Conservation (phyloP, 2,113 vertebrate species). For the Euleptes europaea region DNA sequence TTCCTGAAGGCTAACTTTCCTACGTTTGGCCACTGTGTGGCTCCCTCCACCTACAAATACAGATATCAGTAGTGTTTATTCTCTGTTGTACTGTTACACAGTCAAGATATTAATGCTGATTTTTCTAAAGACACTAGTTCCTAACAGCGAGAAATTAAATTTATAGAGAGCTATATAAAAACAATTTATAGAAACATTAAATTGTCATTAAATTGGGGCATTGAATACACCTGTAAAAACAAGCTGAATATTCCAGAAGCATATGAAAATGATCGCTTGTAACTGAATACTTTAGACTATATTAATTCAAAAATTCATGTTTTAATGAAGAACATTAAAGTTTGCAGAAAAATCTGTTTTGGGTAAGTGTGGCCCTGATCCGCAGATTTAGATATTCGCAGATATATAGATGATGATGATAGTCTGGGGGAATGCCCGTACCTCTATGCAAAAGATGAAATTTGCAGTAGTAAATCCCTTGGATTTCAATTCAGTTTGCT, state of each 20-base stretch:
- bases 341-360: too few species aligned
- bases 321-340: background rate
- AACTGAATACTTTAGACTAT: background rate
- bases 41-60: constrained; percentile 4
- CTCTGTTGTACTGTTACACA: background rate
- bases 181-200: background rate
- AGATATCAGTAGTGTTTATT: background rate
- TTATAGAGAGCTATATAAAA: background rate
- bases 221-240: background rate
- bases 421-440: too few species aligned
- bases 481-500: background rate
- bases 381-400: too few species aligned
- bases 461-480: background rate
- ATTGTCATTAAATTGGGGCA: background rate
- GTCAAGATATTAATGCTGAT: background rate
- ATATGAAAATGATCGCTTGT: background rate
- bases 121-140: background rate
- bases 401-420: too few species aligned
- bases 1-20: background rate
- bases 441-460: too few species aligned
- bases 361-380: too few species aligned
- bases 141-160: background rate
- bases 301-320: background rate
- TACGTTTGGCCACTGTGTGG: constrained; percentile 17
- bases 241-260: background rate